Evolutionary conservation across 2,113 vertebrate genomes (phyloP).

Genomic region (Solea senegalensis): DNA sequence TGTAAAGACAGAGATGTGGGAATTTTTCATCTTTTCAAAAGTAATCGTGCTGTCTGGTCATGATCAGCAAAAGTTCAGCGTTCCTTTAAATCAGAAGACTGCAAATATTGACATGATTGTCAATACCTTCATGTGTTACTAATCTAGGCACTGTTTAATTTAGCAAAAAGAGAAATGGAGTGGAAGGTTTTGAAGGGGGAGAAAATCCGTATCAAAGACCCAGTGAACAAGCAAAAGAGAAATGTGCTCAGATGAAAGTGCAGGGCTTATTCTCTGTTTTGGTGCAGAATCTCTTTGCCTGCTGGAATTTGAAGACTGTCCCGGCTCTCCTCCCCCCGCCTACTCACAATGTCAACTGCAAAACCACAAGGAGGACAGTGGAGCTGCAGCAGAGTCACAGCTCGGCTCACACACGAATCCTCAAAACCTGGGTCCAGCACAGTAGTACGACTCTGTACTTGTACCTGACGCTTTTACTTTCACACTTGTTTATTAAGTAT

Average conservation of each 20-base stretch:
- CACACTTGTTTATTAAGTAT: background rate
- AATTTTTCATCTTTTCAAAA: too few species aligned
- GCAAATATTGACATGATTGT: too few species aligned
- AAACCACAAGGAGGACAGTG: conserved; percentile 17
- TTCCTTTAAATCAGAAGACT: too few species aligned
- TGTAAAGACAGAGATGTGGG: too few species aligned
- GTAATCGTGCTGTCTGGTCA: too few species aligned
- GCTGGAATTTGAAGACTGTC: conserved; percentile 55
- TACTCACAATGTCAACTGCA: conserved; percentile 32
- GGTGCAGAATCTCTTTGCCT: conserved; percentile 40
- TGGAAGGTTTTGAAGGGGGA: background rate
- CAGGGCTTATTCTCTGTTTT: conserved; percentile 7
- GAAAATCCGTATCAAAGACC: background rate
- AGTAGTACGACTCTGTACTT: background rate
- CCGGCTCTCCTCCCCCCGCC: conserved; percentile 25
- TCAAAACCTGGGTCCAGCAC: background rate
- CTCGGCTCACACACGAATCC: background rate
- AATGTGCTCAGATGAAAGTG: background rate
- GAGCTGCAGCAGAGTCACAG: background rate
- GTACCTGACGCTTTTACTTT: background rate
- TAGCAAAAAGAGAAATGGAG: background rate
- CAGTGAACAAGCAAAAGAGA: background rate
- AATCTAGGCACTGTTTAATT: background rate
- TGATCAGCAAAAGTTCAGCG: too few species aligned
- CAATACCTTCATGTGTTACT: background rate